Evolutionary conservation across 2,888 invertebrate genomes (phyloP), one percentile per base, ranked within the genome.

Genomic region (Idaea aversata): DNA sequence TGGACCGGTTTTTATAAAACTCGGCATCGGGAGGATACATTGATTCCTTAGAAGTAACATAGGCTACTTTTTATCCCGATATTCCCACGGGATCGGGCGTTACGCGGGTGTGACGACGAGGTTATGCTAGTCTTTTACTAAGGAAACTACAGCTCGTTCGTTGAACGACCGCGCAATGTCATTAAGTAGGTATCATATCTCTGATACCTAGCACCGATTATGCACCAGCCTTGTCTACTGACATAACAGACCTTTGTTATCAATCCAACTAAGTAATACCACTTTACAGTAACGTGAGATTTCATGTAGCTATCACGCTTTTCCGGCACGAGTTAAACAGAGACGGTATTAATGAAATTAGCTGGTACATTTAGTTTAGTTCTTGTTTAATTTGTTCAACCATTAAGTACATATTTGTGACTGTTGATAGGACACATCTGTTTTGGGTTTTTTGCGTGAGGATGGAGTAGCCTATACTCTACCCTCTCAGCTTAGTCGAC

Each of bases 201-300:
- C 34, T 15, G 63, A 7, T 13, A 13, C 47, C 13, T 47, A 47
- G 47, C 47, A 13, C 47, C 62, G 65, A 58, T 68, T 10, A 34
- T 61, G 67, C 64, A 34, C 60, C 63, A 36, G 25, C 65, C 61
- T 35, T 58, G 63, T 60, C 67, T 69, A 65, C 68, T 79, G 80
- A 80, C 82, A 76, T 74, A 78, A 73, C 82, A 81, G 80, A 83
- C 84, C 76, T 70, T 71, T 72, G 75, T 79, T 83, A 85, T 83
- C 84, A 77, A 72, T 67, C 68, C 69, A 61, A 70, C 7, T 25
- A 25, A 16, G 25, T 25, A n/a, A 16, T 58, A 16, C 74, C 76
- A 78, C 74, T 78, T 76, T 65, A 67, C 70, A 25, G 77, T 68
- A 74, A 78, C 76, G 73, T 75, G 80, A 78, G 72, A 69, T 60